These are phyloP conservation scores for Drosophila mojavensis DNA, from an alignment of 1,140 invertebrate genomes.

Conservation along the genomic window DNA sequence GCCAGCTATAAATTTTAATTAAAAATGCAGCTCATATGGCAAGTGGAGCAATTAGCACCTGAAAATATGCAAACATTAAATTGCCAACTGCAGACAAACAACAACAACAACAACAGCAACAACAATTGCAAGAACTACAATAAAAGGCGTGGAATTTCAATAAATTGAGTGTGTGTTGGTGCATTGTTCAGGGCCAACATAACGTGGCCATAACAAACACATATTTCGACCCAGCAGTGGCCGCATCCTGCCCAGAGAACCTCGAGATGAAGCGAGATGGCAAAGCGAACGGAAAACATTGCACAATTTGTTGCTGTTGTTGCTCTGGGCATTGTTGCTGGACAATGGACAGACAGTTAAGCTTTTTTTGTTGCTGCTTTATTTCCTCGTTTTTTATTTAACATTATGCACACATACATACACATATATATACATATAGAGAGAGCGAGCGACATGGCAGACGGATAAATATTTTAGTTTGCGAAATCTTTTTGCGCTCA, in stretches of 20 bases:
- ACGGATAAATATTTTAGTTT: conserved; percentile 74
- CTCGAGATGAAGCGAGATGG: conserved; percentile 35
- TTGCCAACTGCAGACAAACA: conserved; percentile 59
- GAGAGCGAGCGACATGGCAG: conserved; percentile 31
- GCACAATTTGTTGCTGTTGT: conserved; percentile 71
- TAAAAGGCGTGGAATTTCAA: conserved; percentile 62
- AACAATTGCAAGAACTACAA: conserved; percentile 46
- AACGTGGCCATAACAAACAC: conserved; percentile 82
- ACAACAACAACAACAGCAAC: conserved; percentile 38
- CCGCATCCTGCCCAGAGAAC: conserved; percentile 63
- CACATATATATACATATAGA: conserved; percentile 15
- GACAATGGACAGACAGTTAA: conserved; percentile 26
- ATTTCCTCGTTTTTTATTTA: neutral
- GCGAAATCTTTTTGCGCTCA: conserved; percentile 74
- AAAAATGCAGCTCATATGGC: conserved; percentile 83
- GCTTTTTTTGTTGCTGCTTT: neutral
- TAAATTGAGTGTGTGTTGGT: conserved; percentile 44
- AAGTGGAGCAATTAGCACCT: conserved; percentile 84
- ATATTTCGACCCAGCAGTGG: conserved; percentile 79
- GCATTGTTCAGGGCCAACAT: conserved; percentile 54
- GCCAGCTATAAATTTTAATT: conserved; percentile 78
- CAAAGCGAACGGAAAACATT: conserved; percentile 70
- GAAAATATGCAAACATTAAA: conserved; percentile 84
- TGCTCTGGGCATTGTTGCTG: conserved; percentile 56
- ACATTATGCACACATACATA: conserved; percentile 3